A percentile compares a stretch with the other conserved stretches of the same genome.
Conservation (phyloP, 2,113 vertebrate genomes). For the Caranx ignobilis region DNA sequence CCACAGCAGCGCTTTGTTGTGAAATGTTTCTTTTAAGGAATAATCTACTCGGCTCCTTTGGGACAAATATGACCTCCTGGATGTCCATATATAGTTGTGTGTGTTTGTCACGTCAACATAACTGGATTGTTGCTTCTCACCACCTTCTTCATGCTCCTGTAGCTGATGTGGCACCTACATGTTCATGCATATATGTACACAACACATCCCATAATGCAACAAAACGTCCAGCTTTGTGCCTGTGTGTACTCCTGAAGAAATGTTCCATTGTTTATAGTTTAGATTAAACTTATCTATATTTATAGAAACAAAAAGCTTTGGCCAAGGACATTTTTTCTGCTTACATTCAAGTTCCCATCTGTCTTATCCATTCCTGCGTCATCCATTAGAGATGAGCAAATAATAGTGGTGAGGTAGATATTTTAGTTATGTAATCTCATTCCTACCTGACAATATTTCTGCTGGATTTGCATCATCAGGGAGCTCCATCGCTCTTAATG, state of each 20-base stretch:
- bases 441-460: neutral
- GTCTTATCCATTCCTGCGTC: neutral
- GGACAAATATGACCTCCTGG: neutral
- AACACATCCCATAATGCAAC: neutral
- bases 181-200: slow-evolving; percentile 2
- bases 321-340: slow-evolving; percentile 23
- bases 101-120: neutral
- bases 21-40: neutral
- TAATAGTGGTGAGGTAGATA: neutral
- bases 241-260: slow-evolving; percentile 7
- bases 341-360: slow-evolving; percentile 6
- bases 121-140: neutral
- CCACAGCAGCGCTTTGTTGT: neutral
- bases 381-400: neutral
- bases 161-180: slow-evolving; percentile 24
- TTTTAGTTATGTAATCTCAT: neutral
- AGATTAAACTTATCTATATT: slow-evolving; percentile 41
- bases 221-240: neutral
- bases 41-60: neutral
- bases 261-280: slow-evolving; percentile 41
- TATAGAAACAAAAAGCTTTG: slow-evolving; percentile 7
- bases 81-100: neutral
- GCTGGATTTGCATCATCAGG: neutral
- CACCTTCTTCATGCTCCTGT: slow-evolving; percentile 19
- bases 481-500: neutral